Evolutionary conservation across 1,140 invertebrate species (phyloP).

Genomic region (Calycopis cecrops): DNA sequence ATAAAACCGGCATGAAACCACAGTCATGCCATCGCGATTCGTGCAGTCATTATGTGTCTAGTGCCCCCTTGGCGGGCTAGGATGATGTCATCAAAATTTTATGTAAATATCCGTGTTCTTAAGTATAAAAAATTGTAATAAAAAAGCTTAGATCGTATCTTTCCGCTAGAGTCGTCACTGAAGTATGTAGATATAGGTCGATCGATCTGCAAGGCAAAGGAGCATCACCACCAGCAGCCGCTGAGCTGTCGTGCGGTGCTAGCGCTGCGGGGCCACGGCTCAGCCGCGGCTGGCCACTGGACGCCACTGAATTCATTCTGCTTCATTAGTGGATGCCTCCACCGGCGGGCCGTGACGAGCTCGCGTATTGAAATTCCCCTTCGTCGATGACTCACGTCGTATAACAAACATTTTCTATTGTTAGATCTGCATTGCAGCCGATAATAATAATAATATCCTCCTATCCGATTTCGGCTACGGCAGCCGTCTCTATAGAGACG

Average conservation of each 20-base stretch:
- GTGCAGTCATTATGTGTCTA: too few species aligned
- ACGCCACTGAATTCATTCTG: slow-evolving; percentile 20
- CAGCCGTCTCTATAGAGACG: too few species aligned
- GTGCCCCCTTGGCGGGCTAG: too few species aligned
- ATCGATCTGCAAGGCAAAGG: slow-evolving; percentile 17
- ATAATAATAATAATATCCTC: too few species aligned
- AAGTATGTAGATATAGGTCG: slow-evolving; percentile 16
- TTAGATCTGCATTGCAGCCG: too few species aligned
- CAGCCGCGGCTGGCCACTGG: neutral
- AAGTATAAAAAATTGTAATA: too few species aligned
- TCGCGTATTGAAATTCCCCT: slow-evolving; percentile 14
- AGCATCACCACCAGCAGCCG: slow-evolving; percentile 7
- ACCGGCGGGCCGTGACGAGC: slow-evolving; percentile 4
- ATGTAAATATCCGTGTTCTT: too few species aligned
- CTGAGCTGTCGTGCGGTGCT: neutral
- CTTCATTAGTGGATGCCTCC: slow-evolving; percentile 18
- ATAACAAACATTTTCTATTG: too few species aligned
- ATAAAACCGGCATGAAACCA: too few species aligned
- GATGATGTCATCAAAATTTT: too few species aligned
- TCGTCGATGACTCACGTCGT: neutral
- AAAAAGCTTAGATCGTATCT: neutral
- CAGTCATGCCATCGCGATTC: too few species aligned
- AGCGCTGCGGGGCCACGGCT: neutral
- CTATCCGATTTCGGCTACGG: too few species aligned
- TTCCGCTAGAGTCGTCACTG: slow-evolving; percentile 7